Evolutionary conservation across 1,140 invertebrate species (phyloP).

Genomic region (Solenopsis fugax): DNA sequence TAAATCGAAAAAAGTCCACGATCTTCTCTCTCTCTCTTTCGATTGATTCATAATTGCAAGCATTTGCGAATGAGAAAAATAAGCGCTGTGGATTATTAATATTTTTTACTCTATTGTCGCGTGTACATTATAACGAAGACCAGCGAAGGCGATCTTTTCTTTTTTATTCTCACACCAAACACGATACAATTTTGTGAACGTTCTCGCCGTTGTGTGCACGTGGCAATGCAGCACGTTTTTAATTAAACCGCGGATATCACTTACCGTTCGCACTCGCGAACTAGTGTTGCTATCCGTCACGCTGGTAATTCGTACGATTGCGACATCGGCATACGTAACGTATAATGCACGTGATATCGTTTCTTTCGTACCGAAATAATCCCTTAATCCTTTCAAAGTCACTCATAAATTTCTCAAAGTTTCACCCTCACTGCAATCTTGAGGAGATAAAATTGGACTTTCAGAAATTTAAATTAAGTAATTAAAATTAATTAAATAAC

Average conservation of each 20-base stretch:
- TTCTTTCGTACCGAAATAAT: slow-evolving; percentile 7
- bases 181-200: slow-evolving; percentile 56
- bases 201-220: slow-evolving; percentile 5
- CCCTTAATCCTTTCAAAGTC: not conserved
- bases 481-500: slow-evolving; percentile 5
- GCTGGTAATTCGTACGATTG: slow-evolving; percentile 56
- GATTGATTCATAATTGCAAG: not conserved
- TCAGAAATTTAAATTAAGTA: not conserved
- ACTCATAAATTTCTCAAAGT: not conserved
- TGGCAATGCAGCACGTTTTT: slow-evolving; percentile 61
- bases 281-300: slow-evolving; percentile 44
- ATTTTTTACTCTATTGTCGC: not conserved
- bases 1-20: too few species aligned
- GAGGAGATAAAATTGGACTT: not conserved
- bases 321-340: slow-evolving; percentile 27
- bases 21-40: not conserved
- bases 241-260: slow-evolving; percentile 74
- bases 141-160: slow-evolving; percentile 5
- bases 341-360: slow-evolving; percentile 6
- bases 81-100: not conserved
- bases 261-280: slow-evolving; percentile 23
- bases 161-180: slow-evolving; percentile 13
- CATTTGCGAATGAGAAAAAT: not conserved
- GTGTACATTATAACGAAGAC: not conserved
- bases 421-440: not conserved